Conservation (phyloP, 1,140 invertebrate genomes). For the Tyrophagus putrescentiae region DNA sequence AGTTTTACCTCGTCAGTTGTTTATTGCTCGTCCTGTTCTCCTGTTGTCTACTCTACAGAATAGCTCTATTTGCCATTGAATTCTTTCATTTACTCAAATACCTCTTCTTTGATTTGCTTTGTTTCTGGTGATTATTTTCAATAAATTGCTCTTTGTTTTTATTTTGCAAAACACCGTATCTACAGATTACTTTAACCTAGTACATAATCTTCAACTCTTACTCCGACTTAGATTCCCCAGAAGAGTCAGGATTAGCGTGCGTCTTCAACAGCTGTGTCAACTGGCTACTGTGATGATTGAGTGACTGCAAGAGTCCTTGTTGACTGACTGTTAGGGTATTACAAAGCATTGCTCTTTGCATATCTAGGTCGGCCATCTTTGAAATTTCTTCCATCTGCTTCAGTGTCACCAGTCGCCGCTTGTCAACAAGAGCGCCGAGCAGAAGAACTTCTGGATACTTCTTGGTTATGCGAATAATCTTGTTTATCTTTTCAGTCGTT, state of each 20-base stretch:
- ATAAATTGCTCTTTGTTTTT: no score
- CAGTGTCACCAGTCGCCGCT: neutral
- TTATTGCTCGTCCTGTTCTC: no score
- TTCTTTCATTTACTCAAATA: no score
- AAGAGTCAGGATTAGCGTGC: no score
- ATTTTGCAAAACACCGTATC: neutral
- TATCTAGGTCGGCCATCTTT: neutral
- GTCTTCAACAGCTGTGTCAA: neutral
- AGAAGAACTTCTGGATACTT: neutral
- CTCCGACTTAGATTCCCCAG: no score
- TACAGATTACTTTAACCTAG: neutral
- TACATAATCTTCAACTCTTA: neutral
- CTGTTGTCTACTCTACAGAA: no score
- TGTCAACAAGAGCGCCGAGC: neutral
- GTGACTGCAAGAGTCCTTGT: neutral
- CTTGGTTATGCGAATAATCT: neutral
- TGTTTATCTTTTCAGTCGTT: neutral
- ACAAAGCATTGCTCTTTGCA: neutral
- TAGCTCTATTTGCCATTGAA: no score
- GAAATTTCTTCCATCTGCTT: neutral
- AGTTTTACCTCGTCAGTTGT: no score
- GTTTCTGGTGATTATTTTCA: neutral
- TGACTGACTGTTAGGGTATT: constrained; percentile 1
- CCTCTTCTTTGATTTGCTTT: neutral
- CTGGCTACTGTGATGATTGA: neutral